phyloP scores from a whole-genome alignment of 1,140 invertebrate species.

The Bombus breviceps region DNA sequence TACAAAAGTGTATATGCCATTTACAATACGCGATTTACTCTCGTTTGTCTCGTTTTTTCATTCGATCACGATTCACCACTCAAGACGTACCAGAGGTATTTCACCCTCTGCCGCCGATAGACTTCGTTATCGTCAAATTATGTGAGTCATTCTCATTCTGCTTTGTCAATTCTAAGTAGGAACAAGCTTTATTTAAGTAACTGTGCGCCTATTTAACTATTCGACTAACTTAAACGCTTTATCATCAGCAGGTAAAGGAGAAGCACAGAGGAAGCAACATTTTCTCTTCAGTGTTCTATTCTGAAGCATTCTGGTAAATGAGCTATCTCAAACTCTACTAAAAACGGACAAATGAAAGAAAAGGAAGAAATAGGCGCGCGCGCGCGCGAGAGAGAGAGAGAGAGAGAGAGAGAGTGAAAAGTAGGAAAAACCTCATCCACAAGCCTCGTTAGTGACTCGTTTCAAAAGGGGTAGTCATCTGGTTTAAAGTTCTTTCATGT shows the following conservation, averaged over 20 bases:
- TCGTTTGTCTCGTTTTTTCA: no score
- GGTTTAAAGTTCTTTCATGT: background rate
- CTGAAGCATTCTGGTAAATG: background rate
- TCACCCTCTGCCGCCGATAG: background rate
- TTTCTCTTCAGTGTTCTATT: background rate
- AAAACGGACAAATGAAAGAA: background rate
- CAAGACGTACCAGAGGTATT: no score
- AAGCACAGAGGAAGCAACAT: background rate
- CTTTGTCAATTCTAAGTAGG: no score
- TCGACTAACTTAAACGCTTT: background rate
- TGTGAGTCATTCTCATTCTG: background rate
- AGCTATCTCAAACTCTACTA: background rate
- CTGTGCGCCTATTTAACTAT: background rate
- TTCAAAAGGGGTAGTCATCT: background rate
- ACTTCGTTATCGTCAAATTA: background rate
- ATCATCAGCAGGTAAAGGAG: background rate
- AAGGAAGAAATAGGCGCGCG: background rate
- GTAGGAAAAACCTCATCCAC: background rate
- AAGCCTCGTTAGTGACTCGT: background rate
- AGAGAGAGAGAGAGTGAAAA: background rate
- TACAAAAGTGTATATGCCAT: conserved; percentile 15
- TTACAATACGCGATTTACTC: background rate
- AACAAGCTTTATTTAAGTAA: background rate
- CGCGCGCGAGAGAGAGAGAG: background rate
- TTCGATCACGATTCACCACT: no score